These are phyloP conservation scores for Tachina fera DNA, from an alignment of 2,888 invertebrate species.

Conservation along the genomic window DNA sequence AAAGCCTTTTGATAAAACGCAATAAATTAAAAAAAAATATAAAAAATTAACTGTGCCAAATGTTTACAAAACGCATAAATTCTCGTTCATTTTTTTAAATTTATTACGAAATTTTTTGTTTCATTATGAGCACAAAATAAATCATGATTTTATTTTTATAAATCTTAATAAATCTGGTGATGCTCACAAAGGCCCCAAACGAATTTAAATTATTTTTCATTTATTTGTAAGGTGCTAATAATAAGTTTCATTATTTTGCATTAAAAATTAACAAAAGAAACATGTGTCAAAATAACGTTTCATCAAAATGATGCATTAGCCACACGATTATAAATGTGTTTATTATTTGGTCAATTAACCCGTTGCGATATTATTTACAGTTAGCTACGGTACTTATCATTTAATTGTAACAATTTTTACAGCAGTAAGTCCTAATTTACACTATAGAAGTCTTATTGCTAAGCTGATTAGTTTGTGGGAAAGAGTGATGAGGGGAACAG, in stretches of 20 bases:
- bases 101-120: too few species aligned
- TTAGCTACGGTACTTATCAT: not conserved
- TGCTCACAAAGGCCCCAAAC: not conserved
- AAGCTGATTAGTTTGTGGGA: too few species aligned
- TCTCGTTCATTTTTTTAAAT: too few species aligned
- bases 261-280: not conserved
- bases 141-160: not conserved
- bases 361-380: not conserved
- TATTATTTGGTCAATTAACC: conserved; percentile 28
- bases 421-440: not conserved
- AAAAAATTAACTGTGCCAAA: not conserved
- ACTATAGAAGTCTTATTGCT: too few species aligned
- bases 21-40: too few species aligned
- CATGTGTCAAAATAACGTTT: conserved; percentile 7
- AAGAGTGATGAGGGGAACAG: too few species aligned
- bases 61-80: not conserved
- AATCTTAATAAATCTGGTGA: not conserved
- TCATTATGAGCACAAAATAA: not conserved
- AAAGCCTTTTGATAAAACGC: too few species aligned
- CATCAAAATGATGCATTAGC: conserved; percentile 38
- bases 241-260: conserved; percentile 10
- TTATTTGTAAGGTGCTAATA: conserved; percentile 2
- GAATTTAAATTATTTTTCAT: not conserved
- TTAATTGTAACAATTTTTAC: not conserved
- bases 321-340: conserved; percentile 12